phyloP scores from a whole-genome alignment of 1,140 invertebrate species.

The Drosophila athabasca region DNA sequence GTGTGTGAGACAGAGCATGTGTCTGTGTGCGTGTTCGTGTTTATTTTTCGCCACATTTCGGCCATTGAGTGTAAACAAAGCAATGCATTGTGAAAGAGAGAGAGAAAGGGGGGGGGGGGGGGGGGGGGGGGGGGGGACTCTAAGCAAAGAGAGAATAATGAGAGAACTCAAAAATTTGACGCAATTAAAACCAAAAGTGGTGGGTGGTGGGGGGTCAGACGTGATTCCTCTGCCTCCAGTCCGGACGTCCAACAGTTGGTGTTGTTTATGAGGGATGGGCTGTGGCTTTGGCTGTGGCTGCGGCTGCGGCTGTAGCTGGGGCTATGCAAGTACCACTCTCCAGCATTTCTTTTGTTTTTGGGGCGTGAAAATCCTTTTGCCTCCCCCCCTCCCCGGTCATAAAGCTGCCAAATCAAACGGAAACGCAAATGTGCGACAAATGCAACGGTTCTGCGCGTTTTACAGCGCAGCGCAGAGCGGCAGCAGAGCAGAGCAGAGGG shows the following conservation, averaged over 20 bases:
- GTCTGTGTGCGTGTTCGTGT: slow-evolving; percentile 35
- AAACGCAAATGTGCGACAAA: slow-evolving; percentile 59
- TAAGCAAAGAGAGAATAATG: not conserved
- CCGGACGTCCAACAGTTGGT: slow-evolving; percentile 31
- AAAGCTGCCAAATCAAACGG: slow-evolving; percentile 75
- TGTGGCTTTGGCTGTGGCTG: not conserved
- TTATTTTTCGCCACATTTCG: slow-evolving; percentile 69
- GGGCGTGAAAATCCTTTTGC: slow-evolving; percentile 64
- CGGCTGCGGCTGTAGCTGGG: not conserved
- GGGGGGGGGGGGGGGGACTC: not conserved
- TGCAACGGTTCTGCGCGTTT: slow-evolving; percentile 31
- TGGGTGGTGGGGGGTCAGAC: slow-evolving; percentile 5
- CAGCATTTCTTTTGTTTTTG: slow-evolving; percentile 42
- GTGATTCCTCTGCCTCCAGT: not conserved
- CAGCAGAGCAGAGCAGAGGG: not conserved
- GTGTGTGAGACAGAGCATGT: slow-evolving; percentile 18
- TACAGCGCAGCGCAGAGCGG: not conserved
- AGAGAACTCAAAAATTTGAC: slow-evolving; percentile 53
- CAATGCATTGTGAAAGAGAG: slow-evolving; percentile 4
- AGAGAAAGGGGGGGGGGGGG: not conserved
- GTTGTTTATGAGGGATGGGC: slow-evolving; percentile 26
- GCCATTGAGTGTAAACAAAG: slow-evolving; percentile 55
- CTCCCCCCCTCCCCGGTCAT: slow-evolving; percentile 36
- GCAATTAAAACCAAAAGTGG: slow-evolving; percentile 56
- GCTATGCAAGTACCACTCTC: not conserved